phyloP scores from a whole-genome alignment of 2,888 invertebrate species.

The Chouioia cunea region DNA sequence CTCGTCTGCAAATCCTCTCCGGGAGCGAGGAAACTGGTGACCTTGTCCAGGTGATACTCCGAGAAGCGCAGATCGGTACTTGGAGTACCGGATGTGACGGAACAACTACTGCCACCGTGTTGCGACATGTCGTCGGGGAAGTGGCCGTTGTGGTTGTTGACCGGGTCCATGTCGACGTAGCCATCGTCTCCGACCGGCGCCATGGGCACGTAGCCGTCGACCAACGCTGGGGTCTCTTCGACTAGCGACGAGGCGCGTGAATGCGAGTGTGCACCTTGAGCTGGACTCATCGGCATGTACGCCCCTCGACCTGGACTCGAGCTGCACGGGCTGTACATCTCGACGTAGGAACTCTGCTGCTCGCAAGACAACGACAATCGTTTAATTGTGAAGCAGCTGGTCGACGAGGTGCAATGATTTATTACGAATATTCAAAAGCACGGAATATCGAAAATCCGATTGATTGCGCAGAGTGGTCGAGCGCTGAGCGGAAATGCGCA shows the following conservation, averaged over 20 bases:
- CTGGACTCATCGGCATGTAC: conserved; percentile 73
- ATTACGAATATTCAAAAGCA: no score
- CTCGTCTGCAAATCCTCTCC: conserved; percentile 75
- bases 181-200: conserved; percentile 72
- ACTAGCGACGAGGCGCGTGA: conserved; percentile 76
- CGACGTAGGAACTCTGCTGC: conserved; percentile 69
- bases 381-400: no score
- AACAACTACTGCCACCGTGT: conserved; percentile 77
- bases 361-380: background rate
- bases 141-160: conserved; percentile 60
- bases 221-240: conserved; percentile 67
- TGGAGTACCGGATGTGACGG: conserved; percentile 85
- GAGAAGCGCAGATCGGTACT: conserved; percentile 82
- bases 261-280: conserved; percentile 69
- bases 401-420: no score
- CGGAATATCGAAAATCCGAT: no score
- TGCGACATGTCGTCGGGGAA: conserved; percentile 72
- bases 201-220: conserved; percentile 78
- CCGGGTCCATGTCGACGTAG: conserved; percentile 76
- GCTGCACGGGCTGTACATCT: conserved; percentile 71
- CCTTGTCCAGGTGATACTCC: conserved; percentile 86
- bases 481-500: no score
- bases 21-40: conserved; percentile 78
- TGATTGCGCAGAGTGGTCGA: no score
- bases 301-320: conserved; percentile 69